phyloP scores from a whole-genome alignment of 1,140 invertebrate species.

The Ostrea edulis region DNA sequence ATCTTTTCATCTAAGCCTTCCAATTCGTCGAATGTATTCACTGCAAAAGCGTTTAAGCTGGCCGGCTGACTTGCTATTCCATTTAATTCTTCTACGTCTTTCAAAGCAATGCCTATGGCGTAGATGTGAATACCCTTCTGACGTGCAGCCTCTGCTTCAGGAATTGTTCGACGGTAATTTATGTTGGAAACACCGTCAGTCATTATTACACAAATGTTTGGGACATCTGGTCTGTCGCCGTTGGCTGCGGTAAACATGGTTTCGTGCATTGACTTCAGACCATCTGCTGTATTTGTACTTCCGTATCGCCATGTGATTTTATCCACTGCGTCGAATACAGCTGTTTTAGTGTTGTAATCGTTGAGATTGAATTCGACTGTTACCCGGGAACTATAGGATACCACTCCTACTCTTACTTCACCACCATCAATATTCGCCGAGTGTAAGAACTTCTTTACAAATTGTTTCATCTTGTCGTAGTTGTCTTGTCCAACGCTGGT shows the following conservation, averaged over 20 bases:
- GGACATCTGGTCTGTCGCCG: constrained; percentile 59
- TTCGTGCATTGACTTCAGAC: constrained; percentile 54
- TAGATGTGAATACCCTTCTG: constrained; percentile 58
- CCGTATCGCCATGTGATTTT: constrained; percentile 61
- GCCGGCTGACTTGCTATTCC: constrained; percentile 63
- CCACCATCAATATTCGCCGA: constrained; percentile 61
- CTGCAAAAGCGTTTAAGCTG: constrained; percentile 63
- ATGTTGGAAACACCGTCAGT: constrained; percentile 70
- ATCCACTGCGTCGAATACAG: constrained; percentile 58
- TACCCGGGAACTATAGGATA: constrained; percentile 60
- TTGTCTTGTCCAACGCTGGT: constrained; percentile 65
- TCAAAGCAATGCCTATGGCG: constrained; percentile 61
- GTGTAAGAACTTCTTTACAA: constrained; percentile 57
- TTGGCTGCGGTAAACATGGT: constrained; percentile 50
- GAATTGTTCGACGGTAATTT: constrained; percentile 58
- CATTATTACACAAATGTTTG: constrained; percentile 63
- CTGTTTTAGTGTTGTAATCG: constrained; percentile 43
- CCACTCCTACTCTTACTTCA: constrained; percentile 60
- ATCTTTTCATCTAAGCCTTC: constrained; percentile 56
- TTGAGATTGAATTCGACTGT: constrained; percentile 59
- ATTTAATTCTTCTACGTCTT: constrained; percentile 57
- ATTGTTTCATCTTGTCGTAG: constrained; percentile 60
- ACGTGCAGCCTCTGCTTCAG: constrained; percentile 55
- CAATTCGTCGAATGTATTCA: constrained; percentile 65
- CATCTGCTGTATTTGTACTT: constrained; percentile 64